These are phyloP conservation scores for Temnothorax ravouxi DNA, from an alignment of 2,888 invertebrate genomes.

Conservation along the genomic window DNA sequence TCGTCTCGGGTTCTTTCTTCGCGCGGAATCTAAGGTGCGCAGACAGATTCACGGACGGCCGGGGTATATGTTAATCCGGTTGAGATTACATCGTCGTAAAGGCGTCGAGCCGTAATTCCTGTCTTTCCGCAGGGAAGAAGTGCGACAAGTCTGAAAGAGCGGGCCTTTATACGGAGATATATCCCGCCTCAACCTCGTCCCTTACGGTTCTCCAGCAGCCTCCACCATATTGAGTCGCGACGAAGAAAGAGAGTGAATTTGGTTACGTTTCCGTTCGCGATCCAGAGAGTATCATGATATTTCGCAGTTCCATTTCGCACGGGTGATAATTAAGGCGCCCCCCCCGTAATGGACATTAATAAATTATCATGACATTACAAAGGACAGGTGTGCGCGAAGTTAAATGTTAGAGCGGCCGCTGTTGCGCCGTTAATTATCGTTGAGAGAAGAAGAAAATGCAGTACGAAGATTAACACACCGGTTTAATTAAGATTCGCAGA, in stretches of 20 bases:
- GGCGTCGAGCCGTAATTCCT: slow-evolving; percentile 46
- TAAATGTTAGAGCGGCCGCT: slow-evolving; percentile 37
- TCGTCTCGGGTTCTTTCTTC: slow-evolving; percentile 55
- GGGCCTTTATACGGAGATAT: slow-evolving; percentile 26
- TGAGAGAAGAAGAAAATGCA: slow-evolving; percentile 32
- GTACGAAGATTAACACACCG: slow-evolving; percentile 30
- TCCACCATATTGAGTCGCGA: slow-evolving; percentile 1
- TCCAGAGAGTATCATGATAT: slow-evolving; percentile 11
- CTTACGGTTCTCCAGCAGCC: background rate
- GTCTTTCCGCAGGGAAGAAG: slow-evolving; percentile 24
- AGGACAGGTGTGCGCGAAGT: slow-evolving; percentile 48
- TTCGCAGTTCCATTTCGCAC: background rate
- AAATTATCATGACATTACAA: slow-evolving; percentile 49
- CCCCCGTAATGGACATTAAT: slow-evolving; percentile 47
- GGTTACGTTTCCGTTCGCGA: slow-evolving; percentile 12
- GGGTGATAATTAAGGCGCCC: slow-evolving; percentile 35
- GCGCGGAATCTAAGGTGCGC: slow-evolving; percentile 72
- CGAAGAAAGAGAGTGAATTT: background rate
- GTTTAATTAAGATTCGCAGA: slow-evolving; percentile 44
- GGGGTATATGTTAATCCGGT: slow-evolving; percentile 74
- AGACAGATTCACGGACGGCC: slow-evolving; percentile 48
- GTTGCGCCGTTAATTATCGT: slow-evolving; percentile 50
- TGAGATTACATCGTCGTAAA: slow-evolving; percentile 73
- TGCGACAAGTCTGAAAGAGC: slow-evolving; percentile 44
- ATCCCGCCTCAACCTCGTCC: background rate